Percentiles rank a stretch among this genome's conserved stretches.
Conservation (phyloP, 1,140 invertebrate species). For the Diorhabda carinulata region DNA sequence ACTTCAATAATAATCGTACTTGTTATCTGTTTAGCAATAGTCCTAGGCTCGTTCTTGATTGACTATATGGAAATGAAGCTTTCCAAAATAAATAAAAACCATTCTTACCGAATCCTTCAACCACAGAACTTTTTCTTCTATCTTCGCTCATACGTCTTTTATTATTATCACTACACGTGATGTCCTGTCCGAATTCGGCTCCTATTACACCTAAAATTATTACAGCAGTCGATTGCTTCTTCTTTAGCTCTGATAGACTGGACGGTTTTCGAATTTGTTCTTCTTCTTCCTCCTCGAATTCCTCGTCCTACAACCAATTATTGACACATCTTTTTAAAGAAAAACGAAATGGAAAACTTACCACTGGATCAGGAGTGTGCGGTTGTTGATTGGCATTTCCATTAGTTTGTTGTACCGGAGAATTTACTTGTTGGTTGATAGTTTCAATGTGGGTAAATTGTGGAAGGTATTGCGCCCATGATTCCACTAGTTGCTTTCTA, state of each 20-base stretch:
- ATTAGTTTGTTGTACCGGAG: conserved; percentile 39
- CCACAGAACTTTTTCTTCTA: conserved; percentile 74
- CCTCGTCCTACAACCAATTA: conserved; percentile 57
- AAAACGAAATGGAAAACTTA: conserved; percentile 14
- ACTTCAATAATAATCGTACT: too few species aligned
- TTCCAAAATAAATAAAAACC: too few species aligned
- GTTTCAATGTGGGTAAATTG: conserved; percentile 74
- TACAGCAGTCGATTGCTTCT: conserved; percentile 96
- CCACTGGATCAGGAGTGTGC: conserved; percentile 47
- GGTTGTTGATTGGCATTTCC: conserved; percentile 42
- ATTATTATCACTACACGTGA: conserved; percentile 56
- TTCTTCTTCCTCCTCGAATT: conserved; percentile 83
- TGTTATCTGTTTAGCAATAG: too few species aligned
- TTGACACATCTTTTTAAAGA: too few species aligned
- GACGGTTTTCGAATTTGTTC: conserved; percentile 75
- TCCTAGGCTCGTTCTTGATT: too few species aligned
- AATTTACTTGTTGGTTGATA: conserved; percentile 55
- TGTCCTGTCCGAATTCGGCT: conserved; percentile 94
- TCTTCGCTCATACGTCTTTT: conserved; percentile 55
- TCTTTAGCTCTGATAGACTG: conserved; percentile 78
- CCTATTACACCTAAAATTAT: conserved; percentile 96
- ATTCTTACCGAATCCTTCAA: conserved; percentile 58
- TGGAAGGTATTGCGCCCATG: conserved; percentile 92
- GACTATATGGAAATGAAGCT: too few species aligned
- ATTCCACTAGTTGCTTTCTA: conserved; percentile 86